Percentiles rank a stretch among this genome's conserved stretches.
Evolutionary conservation across 2,113 vertebrate species (phyloP).

Genomic region (Hydrolagus affinis): DNA sequence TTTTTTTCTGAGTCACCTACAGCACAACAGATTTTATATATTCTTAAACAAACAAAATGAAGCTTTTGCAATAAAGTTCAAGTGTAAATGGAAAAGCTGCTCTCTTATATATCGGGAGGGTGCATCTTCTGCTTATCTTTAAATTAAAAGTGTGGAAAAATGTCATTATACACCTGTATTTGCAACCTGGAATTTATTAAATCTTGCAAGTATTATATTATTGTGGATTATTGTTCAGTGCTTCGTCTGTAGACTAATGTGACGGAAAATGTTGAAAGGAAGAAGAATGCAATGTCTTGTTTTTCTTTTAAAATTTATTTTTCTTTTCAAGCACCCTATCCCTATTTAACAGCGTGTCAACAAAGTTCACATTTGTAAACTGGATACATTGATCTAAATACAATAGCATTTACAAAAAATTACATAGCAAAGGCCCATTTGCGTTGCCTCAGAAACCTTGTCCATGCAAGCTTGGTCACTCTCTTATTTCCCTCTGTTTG

Average conservation of each 20-base stretch:
- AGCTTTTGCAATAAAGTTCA: slow-evolving; percentile 41
- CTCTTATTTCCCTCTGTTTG: slow-evolving; percentile 15
- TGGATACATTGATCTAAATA: slow-evolving; percentile 20
- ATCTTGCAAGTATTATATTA: slow-evolving; percentile 10
- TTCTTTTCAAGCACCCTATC: slow-evolving; percentile 22
- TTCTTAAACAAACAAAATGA: slow-evolving; percentile 34
- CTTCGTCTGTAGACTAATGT: slow-evolving; percentile 9
- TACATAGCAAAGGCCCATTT: neutral
- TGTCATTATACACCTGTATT: neutral
- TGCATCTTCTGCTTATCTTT: slow-evolving; percentile 8
- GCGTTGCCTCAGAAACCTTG: slow-evolving; percentile 5
- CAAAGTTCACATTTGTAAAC: slow-evolving; percentile 30
- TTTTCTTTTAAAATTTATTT: neutral
- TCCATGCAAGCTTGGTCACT: slow-evolving; percentile 23
- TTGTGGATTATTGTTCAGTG: slow-evolving; percentile 22
- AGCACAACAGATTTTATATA: slow-evolving; percentile 44
- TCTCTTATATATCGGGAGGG: no score
- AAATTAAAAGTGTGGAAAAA: neutral
- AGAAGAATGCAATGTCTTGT: neutral
- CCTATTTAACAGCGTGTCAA: slow-evolving; percentile 18
- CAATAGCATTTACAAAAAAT: slow-evolving; percentile 2
- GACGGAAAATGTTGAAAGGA: neutral
- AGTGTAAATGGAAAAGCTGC: neutral
- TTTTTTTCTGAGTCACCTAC: slow-evolving; percentile 58
- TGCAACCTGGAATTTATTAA: neutral